Percentiles rank a stretch among this genome's conserved stretches.
These are phyloP conservation scores for Lonchura striata DNA, from an alignment of 2,113 vertebrate genomes.

Conservation along the genomic window DNA sequence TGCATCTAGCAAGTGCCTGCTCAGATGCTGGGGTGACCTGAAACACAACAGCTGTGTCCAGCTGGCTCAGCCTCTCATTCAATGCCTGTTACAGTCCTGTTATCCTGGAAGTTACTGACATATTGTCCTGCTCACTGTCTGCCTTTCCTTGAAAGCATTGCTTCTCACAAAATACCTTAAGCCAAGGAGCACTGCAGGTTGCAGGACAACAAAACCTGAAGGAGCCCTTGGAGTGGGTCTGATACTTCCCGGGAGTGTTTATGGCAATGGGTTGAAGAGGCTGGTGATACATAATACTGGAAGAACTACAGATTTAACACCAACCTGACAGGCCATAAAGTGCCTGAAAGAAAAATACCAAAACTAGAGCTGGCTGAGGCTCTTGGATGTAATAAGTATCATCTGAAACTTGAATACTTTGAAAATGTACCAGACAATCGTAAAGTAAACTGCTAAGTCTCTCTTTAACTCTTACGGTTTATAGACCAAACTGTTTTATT, in stretches of 20 bases:
- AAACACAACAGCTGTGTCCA: neutral
- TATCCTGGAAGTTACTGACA: neutral
- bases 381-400: neutral
- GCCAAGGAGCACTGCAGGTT: neutral
- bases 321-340: conserved; percentile 16
- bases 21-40: neutral
- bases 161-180: neutral
- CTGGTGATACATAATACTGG: neutral
- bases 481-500: conserved; percentile 1
- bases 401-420: conserved; percentile 44
- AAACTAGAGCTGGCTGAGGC: conserved; percentile 23
- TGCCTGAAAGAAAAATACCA: conserved; percentile 27
- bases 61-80: neutral
- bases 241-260: neutral
- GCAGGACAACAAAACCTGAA: neutral
- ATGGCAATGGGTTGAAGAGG: neutral
- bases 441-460: conserved; percentile 19
- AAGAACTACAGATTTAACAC: neutral
- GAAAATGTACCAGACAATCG: conserved; percentile 45
- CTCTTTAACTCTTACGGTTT: neutral
- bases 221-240: neutral
- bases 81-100: neutral
- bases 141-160: neutral
- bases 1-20: conserved; percentile 29
- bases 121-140: neutral